Evolutionary conservation across 2,888 invertebrate genomes (phyloP), one percentile per base, ranked within the genome.

Genomic region (Cheilosia scutellata): DNA sequence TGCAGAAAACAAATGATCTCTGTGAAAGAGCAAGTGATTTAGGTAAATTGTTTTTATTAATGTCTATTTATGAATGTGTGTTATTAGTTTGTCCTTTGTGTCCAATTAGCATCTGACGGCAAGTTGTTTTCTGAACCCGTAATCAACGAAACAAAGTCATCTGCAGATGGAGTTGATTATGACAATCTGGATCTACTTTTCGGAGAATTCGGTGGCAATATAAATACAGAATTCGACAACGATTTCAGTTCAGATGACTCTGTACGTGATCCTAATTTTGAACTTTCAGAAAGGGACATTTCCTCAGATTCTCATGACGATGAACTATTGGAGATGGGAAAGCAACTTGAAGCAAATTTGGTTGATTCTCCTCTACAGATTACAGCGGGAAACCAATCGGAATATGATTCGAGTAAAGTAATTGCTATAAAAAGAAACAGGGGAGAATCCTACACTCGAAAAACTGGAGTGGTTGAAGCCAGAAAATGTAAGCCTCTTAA

Each of bases 261-360:
- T 47, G 47, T 71, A 37, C 51, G 29, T 58, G 60, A 62, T 72
- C 42, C 60, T 29, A 62, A 62, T 53, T 75, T 66, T 20, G 58
- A 75, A 33, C 27, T 66, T 5, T 44, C 63, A 57, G 57, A 42
- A 27, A 57, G 47, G 57, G 57, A 57, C 7, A 47, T 37, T n/a
- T 75, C 49, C 49, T 65, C 47, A 47, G 75, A 20, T 20, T 20
- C 20, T 20, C 20, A 20, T 2, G 20, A 20, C 20, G 20, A 20
- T 20, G 20, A 20, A 75, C 66, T 66, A 27, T 27, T 47, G 74
- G 44, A 65, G 13, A 74, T 74, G 63, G 63, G 63, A 57, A 76
- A 40, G 62, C 66, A 76, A 53, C 58, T 76, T 75, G 57, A 65
- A 16, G 31, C 20, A 66, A 66, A 76, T 66, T 49, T 65, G 33